phyloP scores from a whole-genome alignment of 2,797 vertebrate species.

The Kryptolebias ocellatus region DNA sequence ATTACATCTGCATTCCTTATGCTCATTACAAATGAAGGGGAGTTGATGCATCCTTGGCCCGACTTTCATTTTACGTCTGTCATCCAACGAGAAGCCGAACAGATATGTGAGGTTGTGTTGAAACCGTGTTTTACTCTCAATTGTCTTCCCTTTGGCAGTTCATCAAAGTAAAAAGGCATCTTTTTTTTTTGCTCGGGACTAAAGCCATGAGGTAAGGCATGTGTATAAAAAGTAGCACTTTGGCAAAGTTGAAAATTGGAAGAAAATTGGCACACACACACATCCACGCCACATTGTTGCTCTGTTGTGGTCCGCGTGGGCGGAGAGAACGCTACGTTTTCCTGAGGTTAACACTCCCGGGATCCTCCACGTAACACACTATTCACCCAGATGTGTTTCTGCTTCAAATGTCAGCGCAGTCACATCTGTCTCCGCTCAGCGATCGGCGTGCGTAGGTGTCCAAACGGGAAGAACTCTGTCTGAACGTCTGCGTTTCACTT shows the following conservation, averaged over 20 bases:
- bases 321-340: constrained; percentile 24
- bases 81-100: constrained; percentile 35
- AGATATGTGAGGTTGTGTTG: constrained; percentile 33
- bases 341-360: constrained; percentile 49
- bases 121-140: constrained; percentile 50
- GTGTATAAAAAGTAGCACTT: constrained; percentile 34
- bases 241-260: constrained; percentile 21
- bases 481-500: constrained; percentile 14
- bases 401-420: constrained; percentile 52
- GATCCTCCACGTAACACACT: constrained; percentile 61
- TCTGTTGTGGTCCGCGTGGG: constrained; percentile 28
- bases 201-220: constrained; percentile 13
- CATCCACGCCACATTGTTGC: constrained; percentile 2
- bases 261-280: constrained; percentile 6
- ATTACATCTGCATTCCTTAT: constrained; percentile 32
- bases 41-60: constrained; percentile 52
- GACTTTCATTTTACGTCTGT: constrained; percentile 47
- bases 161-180: constrained; percentile 35
- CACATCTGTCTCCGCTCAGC: constrained; percentile 65
- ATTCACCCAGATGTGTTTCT: constrained; percentile 72
- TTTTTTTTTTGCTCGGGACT: constrained; percentile 11
- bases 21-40: constrained; percentile 48
- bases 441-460: constrained; percentile 41
- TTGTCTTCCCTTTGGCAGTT: constrained; percentile 39
- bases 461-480: constrained; percentile 26